Evolutionary conservation across 2,113 vertebrate genomes (phyloP).

Genomic region (Eulemur rufifrons): DNA sequence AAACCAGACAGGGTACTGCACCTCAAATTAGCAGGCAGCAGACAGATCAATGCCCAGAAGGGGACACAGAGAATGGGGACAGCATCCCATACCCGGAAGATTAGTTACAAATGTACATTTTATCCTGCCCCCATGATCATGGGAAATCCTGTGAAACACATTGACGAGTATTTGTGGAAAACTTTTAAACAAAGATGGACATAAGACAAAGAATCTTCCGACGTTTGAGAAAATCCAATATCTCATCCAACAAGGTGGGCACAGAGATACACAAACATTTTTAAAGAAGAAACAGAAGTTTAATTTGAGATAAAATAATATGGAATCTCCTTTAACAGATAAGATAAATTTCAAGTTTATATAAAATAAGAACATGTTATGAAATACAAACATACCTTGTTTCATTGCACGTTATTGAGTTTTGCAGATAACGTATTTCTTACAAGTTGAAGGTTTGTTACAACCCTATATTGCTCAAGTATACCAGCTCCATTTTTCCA

Average conservation of each 20-base stretch:
- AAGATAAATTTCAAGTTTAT: background rate
- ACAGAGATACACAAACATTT: background rate
- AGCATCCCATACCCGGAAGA: background rate
- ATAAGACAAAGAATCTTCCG: background rate
- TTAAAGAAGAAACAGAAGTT: background rate
- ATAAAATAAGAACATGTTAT: background rate
- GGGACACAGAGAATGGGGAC: background rate
- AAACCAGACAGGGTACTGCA: background rate
- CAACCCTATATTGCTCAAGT: background rate
- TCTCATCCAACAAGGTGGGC: background rate
- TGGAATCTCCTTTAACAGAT: background rate
- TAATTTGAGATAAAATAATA: background rate
- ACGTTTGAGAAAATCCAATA: background rate
- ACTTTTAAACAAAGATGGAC: background rate
- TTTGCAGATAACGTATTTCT: background rate
- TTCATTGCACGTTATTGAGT: background rate
- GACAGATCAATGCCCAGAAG: background rate
- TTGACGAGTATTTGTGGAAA: background rate
- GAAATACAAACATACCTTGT: background rate
- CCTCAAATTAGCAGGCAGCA: background rate
- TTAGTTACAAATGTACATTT: background rate
- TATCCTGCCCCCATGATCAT: accelerated
- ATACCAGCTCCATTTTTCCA: background rate
- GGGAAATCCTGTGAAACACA: background rate
- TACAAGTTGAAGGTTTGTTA: background rate